Conservation (phyloP, 2,888 invertebrate genomes). For the Alloplasta piceator region DNA sequence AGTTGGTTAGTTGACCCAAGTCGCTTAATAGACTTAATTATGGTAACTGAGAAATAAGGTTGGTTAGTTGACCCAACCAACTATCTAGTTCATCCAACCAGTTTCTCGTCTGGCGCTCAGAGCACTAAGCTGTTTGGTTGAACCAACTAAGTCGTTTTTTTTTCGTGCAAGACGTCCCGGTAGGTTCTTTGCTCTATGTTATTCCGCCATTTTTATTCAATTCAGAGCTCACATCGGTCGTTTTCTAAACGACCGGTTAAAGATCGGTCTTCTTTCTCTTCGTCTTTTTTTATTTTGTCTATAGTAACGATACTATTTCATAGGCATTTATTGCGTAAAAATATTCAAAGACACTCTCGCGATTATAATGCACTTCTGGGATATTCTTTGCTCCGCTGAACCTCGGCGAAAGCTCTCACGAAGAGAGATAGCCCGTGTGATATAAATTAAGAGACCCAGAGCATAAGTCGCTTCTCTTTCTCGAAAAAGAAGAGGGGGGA, state of each 20-base stretch:
- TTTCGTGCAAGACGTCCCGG: conserved; percentile 22
- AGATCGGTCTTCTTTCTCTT: neutral
- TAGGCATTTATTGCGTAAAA: neutral
- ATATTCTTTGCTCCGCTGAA: conserved; percentile 26
- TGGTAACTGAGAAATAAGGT: too few relatives aligned
- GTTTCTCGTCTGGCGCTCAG: too few relatives aligned
- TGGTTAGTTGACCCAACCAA: too few relatives aligned
- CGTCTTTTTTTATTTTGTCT: conserved; percentile 5
- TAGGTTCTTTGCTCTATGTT: neutral
- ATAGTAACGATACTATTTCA: neutral
- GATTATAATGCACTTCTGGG: conserved; percentile 10
- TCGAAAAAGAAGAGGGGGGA: conserved; percentile 16
- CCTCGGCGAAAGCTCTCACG: conserved; percentile 24
- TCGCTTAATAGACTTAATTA: too few relatives aligned
- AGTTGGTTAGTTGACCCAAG: too few relatives aligned
- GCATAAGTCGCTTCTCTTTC: conserved; percentile 45
- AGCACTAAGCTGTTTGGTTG: too few relatives aligned
- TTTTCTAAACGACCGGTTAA: neutral
- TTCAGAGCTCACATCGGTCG: neutral
- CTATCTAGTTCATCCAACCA: too few relatives aligned
- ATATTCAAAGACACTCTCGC: conserved; percentile 1
- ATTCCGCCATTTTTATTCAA: conserved; percentile 8
- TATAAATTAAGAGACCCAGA: conserved; percentile 63
- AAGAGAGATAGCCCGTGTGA: conserved; percentile 57
- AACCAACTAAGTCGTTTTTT: too few relatives aligned